Conservation (phyloP, 1,140 invertebrate genomes). For the Asobara japonica region DNA sequence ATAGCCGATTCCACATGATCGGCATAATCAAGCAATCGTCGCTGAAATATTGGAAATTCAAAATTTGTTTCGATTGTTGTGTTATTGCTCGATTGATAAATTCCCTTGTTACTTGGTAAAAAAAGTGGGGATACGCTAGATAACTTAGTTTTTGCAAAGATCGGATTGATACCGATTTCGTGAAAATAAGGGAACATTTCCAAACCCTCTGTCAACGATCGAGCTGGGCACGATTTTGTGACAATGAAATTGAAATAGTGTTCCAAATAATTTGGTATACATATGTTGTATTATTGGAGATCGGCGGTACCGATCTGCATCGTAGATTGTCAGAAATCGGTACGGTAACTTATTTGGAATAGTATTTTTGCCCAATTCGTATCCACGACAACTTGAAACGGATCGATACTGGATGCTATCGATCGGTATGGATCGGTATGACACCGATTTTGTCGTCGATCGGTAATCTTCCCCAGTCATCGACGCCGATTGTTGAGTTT, state of each 20-base stretch:
- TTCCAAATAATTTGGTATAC: too few relatives aligned
- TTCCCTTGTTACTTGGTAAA: not conserved
- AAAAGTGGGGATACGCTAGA: not conserved
- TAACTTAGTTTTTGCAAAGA: not conserved
- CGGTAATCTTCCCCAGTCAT: slow-evolving; percentile 38
- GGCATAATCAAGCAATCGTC: not conserved
- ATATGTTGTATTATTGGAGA: too few relatives aligned
- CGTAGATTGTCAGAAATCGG: too few relatives aligned
- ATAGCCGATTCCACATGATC: not conserved
- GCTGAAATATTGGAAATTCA: not conserved
- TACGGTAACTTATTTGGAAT: too few relatives aligned
- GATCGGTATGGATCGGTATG: slow-evolving; percentile 28
- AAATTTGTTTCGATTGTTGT: not conserved
- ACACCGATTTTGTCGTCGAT: not conserved
- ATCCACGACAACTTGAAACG: slow-evolving; percentile 50
- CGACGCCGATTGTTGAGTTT: slow-evolving; percentile 63
- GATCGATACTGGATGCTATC: slow-evolving; percentile 42
- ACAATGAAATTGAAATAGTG: too few relatives aligned
- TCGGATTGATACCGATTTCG: slow-evolving; percentile 2
- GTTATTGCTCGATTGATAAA: slow-evolving; percentile 7
- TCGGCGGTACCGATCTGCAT: too few relatives aligned
- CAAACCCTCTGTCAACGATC: slow-evolving; percentile 57
- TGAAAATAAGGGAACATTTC: slow-evolving; percentile 34
- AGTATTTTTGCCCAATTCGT: too few relatives aligned
- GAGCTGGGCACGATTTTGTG: too few relatives aligned